These are phyloP conservation scores for Eucidaris tribuloides DNA, from an alignment of 35 echinoderm and acorn worm species.

Conservation along the genomic window DNA sequence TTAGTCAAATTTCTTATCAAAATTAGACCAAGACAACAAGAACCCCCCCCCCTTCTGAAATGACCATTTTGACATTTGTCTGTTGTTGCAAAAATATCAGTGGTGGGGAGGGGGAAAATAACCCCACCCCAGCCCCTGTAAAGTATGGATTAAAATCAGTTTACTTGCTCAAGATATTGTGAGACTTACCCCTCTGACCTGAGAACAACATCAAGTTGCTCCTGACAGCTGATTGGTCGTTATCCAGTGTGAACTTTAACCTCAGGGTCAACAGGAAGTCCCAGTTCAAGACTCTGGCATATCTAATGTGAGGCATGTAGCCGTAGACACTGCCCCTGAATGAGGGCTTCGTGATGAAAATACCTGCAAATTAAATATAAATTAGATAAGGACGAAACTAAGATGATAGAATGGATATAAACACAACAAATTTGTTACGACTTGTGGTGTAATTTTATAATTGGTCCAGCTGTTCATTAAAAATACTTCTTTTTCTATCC, in stretches of 20 bases:
- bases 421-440: neutral
- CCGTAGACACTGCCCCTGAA: constrained; percentile 48
- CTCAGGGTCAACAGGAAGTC: constrained; percentile 67
- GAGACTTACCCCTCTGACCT: constrained; percentile 59
- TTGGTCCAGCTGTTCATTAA: neutral
- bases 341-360: constrained; percentile 48
- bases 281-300: constrained; percentile 74
- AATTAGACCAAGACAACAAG: no score
- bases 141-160: neutral
- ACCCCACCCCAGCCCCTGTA: neutral
- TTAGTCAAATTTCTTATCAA: no score
- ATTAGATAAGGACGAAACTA: neutral
- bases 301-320: constrained; percentile 55
- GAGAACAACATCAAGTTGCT: constrained; percentile 76
- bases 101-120: neutral
- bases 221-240: constrained; percentile 20
- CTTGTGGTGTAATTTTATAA: neutral
- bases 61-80: no score
- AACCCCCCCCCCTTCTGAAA: no score
- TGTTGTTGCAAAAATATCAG: no score
- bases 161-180: neutral
- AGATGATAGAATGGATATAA: neutral
- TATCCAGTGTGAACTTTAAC: constrained; percentile 63
- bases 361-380: constrained; percentile 34
- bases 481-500: neutral